Conservation (phyloP, 2,113 vertebrate species). For the Phyllostomus discolor region DNA sequence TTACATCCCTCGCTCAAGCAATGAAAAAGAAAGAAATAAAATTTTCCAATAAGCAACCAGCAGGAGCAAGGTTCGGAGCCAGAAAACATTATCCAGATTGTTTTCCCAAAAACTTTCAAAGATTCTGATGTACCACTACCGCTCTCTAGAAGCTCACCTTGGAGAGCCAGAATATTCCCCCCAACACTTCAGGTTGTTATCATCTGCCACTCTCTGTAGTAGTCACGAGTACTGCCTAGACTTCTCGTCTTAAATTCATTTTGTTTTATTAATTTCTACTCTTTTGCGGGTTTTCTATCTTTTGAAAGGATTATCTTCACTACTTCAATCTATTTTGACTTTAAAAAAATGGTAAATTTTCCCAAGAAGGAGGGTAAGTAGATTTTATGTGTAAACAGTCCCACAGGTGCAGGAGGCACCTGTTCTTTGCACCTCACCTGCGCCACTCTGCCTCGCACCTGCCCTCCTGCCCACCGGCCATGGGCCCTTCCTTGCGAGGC, state of each 20-base stretch:
- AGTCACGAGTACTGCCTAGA: neutral
- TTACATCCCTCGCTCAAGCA: neutral
- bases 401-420: neutral
- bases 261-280: neutral
- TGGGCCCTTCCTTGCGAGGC: neutral
- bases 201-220: neutral
- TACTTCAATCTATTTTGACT: neutral
- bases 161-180: neutral
- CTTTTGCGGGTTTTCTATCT: neutral
- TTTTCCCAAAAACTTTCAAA: neutral
- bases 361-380: slow-evolving; percentile 31
- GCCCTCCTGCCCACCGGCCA: neutral
- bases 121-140: neutral
- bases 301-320: neutral
- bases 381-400: slow-evolving; percentile 45
- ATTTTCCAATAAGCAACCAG: neutral
- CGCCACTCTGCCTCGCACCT: neutral
- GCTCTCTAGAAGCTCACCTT: neutral
- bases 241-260: neutral
- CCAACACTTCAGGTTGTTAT: neutral
- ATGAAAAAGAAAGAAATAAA: slow-evolving; percentile 18
- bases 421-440: neutral
- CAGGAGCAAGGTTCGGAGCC: neutral
- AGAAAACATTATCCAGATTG: slow-evolving; percentile 13
- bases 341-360: neutral